These are phyloP conservation scores for Karalla daura DNA, from an alignment of 2,797 vertebrate genomes.

Conservation along the genomic window DNA sequence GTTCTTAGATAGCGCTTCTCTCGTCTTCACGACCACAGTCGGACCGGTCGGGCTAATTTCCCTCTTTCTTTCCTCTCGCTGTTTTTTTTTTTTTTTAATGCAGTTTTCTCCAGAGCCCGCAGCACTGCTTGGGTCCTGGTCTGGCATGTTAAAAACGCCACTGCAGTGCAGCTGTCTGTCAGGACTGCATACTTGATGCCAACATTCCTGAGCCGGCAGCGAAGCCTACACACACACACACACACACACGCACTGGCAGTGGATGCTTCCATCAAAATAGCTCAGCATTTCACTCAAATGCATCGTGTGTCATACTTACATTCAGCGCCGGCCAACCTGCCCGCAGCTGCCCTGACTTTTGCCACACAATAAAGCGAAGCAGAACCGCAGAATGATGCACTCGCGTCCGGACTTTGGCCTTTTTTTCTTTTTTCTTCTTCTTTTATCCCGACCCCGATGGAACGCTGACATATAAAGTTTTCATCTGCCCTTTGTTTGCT, in stretches of 20 bases:
- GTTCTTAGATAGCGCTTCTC: too few species aligned
- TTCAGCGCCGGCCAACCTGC: slow-evolving; percentile 2
- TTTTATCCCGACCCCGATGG: slow-evolving; percentile 24
- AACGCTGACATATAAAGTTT: slow-evolving; percentile 31
- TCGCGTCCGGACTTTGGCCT: neutral
- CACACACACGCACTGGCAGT: slow-evolving; percentile 85
- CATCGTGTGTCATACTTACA: slow-evolving; percentile 17
- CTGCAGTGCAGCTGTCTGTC: slow-evolving; percentile 93
- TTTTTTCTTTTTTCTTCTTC: slow-evolving; percentile 7
- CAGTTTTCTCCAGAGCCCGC: slow-evolving; percentile 75
- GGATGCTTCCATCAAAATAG: slow-evolving; percentile 86
- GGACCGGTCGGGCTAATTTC: too few species aligned
- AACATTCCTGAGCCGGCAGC: slow-evolving; percentile 91
- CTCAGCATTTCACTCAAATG: slow-evolving; percentile 84
- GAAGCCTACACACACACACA: slow-evolving; percentile 88
- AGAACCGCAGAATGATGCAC: neutral
- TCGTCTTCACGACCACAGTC: too few species aligned
- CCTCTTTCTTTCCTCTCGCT: too few species aligned
- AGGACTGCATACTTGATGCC: slow-evolving; percentile 89
- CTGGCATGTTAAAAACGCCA: slow-evolving; percentile 87
- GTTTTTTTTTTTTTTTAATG: neutral
- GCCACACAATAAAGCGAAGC: neutral
- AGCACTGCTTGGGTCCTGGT: slow-evolving; percentile 82
- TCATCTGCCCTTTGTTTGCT: slow-evolving; percentile 21
- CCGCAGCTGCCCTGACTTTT: slow-evolving; percentile 16